Evolutionary conservation across 2,797 vertebrate genomes (phyloP), one percentile per base, ranked within the genome.

Genomic region (Centropyge bicolor): DNA sequence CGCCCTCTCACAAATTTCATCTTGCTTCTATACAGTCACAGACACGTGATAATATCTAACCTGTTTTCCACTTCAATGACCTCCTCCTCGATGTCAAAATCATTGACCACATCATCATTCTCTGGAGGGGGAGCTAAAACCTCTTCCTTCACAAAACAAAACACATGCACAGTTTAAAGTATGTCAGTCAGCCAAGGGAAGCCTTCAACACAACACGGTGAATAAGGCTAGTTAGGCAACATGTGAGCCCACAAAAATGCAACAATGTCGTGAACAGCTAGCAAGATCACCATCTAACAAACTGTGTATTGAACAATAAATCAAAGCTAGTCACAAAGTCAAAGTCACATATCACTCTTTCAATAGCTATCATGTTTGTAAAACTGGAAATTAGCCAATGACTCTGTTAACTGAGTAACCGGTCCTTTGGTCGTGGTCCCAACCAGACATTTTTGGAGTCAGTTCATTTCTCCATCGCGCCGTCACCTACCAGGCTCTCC

Each of bases 41-140:
- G 27, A 43, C 22, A 55, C 8, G 62, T 14, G 52, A 13, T 9
- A 66, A 54, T 13, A 65, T 71, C 95, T 84, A 69, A 97, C 98
- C 98, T 97, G 84, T 99, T 99, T 91, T 99, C 98, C 75, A 99
- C 98, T 93, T 99, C 98, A 86, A 99, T 97, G 83, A 99, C 97
- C 93, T 99, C 98, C 84, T 99, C 98, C 91, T 99, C 98, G 12
- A 99, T 99, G 91, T 99, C 98, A 94, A 99, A 99, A 88, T 99
- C 98, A 70, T 99, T 99, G 81, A 99, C 93, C 76, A 99, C 97
- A 16, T 99, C 98, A 57, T 99, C 98, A 0, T 99, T 99, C 90
- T 99, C 98, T 38, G 98, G 98, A 17, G 98, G 98, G 51, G 98
- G 98, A 10, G 97, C 97, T 91, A 99, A 94, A 76, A 99, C 97